These are phyloP conservation scores for Lipophrys pholis DNA, from an alignment of 2,113 vertebrate species.

Conservation along the genomic window DNA sequence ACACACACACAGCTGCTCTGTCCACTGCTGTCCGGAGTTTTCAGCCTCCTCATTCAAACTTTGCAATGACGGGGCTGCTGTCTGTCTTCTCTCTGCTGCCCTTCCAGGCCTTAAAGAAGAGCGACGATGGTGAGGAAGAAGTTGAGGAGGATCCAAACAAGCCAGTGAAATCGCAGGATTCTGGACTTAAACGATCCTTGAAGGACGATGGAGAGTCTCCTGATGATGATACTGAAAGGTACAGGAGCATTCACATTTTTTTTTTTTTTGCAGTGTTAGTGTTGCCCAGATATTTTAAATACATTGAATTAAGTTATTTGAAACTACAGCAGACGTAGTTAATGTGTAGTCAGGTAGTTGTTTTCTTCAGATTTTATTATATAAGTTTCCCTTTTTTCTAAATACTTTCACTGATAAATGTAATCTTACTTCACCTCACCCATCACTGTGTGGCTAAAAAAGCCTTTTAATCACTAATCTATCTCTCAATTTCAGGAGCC, in stretches of 20 bases:
- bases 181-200: constrained; percentile 24
- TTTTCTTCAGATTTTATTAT: too few species aligned
- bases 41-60: constrained; percentile 28
- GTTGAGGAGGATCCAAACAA: constrained; percentile 60
- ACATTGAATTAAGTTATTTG: too few species aligned
- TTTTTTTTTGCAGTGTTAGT: too few species aligned
- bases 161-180: background rate
- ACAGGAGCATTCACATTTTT: constrained; percentile 1
- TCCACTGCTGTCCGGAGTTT: constrained; percentile 25
- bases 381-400: too few species aligned
- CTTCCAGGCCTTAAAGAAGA: constrained; percentile 83
- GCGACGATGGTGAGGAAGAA: constrained; percentile 69
- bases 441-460: too few species aligned
- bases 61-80: constrained; percentile 90
- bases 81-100: constrained; percentile 90
- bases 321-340: too few species aligned
- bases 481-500: constrained; percentile 69
- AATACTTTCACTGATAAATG: too few species aligned
- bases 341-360: too few species aligned
- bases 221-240: constrained; percentile 88
- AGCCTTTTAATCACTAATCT: too few species aligned
- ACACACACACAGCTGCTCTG: background rate
- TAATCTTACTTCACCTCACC: too few species aligned
- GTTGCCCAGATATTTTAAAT: too few species aligned
- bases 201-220: constrained; percentile 69